Evolutionary conservation across 2,113 vertebrate genomes (phyloP).

Genomic region (Aphelocoma coerulescens): DNA sequence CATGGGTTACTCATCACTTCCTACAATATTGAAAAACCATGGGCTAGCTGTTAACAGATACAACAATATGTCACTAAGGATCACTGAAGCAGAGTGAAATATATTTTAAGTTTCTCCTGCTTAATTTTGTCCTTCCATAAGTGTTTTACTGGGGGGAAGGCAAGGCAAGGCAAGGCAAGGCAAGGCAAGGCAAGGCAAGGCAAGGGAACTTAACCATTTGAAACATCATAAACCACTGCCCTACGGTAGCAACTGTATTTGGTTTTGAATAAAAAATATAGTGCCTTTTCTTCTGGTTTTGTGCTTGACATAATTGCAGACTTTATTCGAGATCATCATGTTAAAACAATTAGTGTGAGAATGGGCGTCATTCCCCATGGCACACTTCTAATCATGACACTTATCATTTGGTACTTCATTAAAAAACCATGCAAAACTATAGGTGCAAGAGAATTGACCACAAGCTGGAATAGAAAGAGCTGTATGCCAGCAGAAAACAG

Average conservation of each 20-base stretch:
- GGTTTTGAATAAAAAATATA: neutral
- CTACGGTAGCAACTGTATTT: neutral
- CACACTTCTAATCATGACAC: neutral
- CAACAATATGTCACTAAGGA: neutral
- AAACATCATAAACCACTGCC: neutral
- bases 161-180: no score
- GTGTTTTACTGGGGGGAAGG: neutral
- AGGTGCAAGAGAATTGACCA: neutral
- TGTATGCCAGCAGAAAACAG: neutral
- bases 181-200: no score
- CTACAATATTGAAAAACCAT: neutral
- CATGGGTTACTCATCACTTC: neutral
- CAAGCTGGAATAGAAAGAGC: neutral
- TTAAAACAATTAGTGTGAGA: neutral
- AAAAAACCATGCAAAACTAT: neutral
- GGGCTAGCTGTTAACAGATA: neutral
- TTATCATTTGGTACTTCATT: neutral
- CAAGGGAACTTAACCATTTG: accelerated
- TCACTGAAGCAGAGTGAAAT: neutral
- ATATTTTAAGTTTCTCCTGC: neutral
- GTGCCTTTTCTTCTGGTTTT: neutral
- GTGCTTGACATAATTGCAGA: neutral
- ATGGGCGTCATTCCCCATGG: neutral
- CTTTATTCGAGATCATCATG: neutral
- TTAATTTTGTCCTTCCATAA: neutral